Conservation (phyloP, 2,797 vertebrate species). For the Paramormyrops hopkinsi region DNA sequence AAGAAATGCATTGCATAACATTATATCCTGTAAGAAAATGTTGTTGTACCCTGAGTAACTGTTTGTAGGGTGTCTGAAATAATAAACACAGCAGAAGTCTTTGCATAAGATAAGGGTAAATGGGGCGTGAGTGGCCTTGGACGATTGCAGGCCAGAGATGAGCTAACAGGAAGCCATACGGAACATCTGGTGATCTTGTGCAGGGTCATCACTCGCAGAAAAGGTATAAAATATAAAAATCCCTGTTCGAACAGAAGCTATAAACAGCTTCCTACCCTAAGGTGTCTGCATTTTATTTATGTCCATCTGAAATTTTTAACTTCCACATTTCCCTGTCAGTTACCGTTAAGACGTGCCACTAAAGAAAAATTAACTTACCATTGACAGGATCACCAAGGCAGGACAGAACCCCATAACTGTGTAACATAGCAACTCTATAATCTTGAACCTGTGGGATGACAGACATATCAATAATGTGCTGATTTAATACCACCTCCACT, state of each 20-base stretch:
- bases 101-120: not conserved
- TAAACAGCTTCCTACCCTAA: not conserved
- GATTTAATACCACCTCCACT: not conserved
- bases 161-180: not conserved
- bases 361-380: slow-evolving; percentile 64
- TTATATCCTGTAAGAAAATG: not conserved
- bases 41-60: not conserved
- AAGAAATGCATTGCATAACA: not conserved
- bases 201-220: not conserved
- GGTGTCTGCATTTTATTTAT: not conserved
- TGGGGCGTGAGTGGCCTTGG: not conserved
- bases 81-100: not conserved
- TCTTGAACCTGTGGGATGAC: slow-evolving; percentile 73
- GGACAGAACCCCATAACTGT: slow-evolving; percentile 80
- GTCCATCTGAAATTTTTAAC: not conserved
- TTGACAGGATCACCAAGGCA: slow-evolving; percentile 81
- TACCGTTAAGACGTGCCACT: not conserved
- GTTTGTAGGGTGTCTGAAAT: not conserved
- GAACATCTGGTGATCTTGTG: not conserved
- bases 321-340: not conserved
- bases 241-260: not conserved
- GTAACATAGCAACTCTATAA: slow-evolving; percentile 82
- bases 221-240: not conserved
- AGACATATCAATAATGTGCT: not conserved
- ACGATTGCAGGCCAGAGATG: not conserved